Base-by-base conservation (phyloP, 2,113 vertebrate genomes). In the Xenopus laevis region DNA sequence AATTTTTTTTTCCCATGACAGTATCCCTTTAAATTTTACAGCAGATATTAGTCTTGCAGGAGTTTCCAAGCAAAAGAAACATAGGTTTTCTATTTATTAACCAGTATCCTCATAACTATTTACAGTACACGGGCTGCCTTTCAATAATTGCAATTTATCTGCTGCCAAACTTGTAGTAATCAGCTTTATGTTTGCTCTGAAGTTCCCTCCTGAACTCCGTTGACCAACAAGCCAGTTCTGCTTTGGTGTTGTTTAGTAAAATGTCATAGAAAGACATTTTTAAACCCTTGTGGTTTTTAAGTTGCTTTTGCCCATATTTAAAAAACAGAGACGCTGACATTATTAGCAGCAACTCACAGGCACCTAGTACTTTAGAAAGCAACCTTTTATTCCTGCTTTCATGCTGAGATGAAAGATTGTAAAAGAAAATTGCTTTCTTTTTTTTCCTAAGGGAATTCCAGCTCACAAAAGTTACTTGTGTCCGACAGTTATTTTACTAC, bases 371-470 rank as follows among this genome's bases (percentile, higher is more conserved):
- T 79, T 50, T 47, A 79, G 80, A 63, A 77, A 78, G 59, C 65
- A 85, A 40, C 72, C 77, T 74, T 86, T 85, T 84, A 83, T 81
- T 88, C 85, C 71, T 82, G 74, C 81, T 88, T 84, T 84, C 79
- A 83, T 81, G 82, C 79, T 82, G 79, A 87, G 83, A 88, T 85
- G 82, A 89, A 92, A 87, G 84, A 86, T 84, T 80, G 78, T 79
- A 64, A 79, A 84, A 83, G 72, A 27, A 27, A 27, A 27, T 27
- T 5, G 47, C 53, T 70, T 74, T 66, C 63, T n/a, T n/a, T n/a
- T n/a, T 78, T 79, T 47, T 82, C 81, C 80, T 82, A 80, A 80
- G 82, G 80, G 79, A 84, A 79, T 86, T 79, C 72, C 78, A 81
- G 80, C 79, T 87, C 79, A 81, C 87, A 86, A 84, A 86, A 80